Conservation (phyloP, 2,888 invertebrate genomes). For the Tethea ocularis region DNA sequence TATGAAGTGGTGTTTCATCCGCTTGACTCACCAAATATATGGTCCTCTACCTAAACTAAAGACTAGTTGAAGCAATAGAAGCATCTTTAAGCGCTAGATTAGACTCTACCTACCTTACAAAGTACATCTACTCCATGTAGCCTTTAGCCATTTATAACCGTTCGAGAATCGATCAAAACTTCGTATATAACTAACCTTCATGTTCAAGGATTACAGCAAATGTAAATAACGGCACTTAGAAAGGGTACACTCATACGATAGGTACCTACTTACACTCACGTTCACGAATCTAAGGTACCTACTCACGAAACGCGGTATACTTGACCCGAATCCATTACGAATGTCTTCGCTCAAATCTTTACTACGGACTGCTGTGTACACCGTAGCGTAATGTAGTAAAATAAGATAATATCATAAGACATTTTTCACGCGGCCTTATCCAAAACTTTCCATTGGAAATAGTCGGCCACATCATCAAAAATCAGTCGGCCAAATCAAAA, state of each 20-base stretch:
- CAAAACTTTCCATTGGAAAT: too few relatives aligned
- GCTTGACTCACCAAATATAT: too few relatives aligned
- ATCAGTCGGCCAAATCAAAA: too few relatives aligned
- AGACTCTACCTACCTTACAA: too few relatives aligned
- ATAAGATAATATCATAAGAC: too few relatives aligned
- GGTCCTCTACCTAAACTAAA: too few relatives aligned
- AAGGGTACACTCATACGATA: conserved; percentile 1
- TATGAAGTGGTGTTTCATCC: too few relatives aligned
- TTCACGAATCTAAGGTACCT: conserved; percentile 17
- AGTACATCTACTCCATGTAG: too few relatives aligned
- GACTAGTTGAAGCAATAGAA: too few relatives aligned
- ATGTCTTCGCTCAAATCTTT: conserved; percentile 55
- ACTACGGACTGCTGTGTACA: conserved; percentile 33
- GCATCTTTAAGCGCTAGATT: too few relatives aligned
- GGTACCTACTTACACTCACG: background rate
- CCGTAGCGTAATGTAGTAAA: conserved; percentile 31
- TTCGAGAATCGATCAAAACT: conserved; percentile 2
- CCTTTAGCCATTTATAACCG: background rate
- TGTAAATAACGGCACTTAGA: conserved; percentile 15
- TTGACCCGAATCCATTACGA: conserved; percentile 68
- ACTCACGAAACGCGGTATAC: conserved; percentile 45
- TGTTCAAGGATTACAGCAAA: conserved; percentile 6
- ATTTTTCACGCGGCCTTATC: too few relatives aligned
- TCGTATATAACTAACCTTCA: conserved; percentile 8
- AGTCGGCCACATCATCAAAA: too few relatives aligned